phyloP scores from a whole-genome alignment of 2,797 vertebrate genomes.

The Eulemur rubriventer region DNA sequence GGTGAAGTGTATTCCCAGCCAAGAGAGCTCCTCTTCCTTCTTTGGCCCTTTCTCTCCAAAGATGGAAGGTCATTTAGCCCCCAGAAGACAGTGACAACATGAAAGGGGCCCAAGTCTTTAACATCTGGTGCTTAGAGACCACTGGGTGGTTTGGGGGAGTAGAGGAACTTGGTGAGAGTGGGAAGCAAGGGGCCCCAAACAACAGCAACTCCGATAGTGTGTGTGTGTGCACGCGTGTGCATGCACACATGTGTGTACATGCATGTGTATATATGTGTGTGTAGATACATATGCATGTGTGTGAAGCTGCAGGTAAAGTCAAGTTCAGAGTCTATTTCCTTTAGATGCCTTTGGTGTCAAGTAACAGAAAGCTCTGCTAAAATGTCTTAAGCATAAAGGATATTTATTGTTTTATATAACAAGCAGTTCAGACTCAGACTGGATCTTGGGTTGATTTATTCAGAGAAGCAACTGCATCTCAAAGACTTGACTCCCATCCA shows the following conservation, averaged over 20 bases:
- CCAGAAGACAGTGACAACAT: background rate
- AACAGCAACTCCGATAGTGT: background rate
- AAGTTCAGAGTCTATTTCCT: background rate
- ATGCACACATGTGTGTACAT: fast-evolving
- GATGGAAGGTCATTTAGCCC: background rate
- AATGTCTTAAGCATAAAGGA: background rate
- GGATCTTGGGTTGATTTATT: background rate
- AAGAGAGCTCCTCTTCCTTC: background rate
- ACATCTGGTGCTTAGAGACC: background rate
- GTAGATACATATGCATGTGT: no score
- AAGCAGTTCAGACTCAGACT: background rate
- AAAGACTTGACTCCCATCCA: background rate
- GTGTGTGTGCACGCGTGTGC: no score
- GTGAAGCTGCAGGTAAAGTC: background rate
- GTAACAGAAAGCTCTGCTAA: background rate
- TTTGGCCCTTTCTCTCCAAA: background rate
- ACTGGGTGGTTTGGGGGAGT: background rate
- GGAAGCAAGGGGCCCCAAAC: background rate
- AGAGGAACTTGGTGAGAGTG: background rate
- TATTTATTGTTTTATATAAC: background rate
- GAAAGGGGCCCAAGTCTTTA: background rate
- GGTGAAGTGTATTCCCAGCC: background rate
- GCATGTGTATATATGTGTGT: no score
- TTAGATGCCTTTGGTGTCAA: background rate
- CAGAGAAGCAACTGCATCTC: background rate